A percentile compares a stretch with the other conserved stretches of the same genome.
Evolutionary conservation across 2,113 vertebrate genomes (phyloP).

Genomic region (Acanthisitta chloris): DNA sequence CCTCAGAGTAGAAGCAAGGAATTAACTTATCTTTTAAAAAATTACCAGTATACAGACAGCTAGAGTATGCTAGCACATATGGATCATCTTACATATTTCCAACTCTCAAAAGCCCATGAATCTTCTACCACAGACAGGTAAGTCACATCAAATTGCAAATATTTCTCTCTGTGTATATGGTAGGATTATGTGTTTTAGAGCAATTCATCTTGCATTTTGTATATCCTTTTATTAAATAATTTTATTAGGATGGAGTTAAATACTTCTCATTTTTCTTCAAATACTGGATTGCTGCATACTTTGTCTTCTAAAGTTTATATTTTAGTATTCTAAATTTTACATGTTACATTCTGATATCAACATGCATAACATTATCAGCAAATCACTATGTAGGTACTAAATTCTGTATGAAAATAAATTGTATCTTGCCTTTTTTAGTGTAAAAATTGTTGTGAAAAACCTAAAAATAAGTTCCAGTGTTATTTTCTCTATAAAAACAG

Average conservation of each 20-base stretch:
- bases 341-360: not conserved
- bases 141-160: not conserved
- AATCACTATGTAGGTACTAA: not conserved
- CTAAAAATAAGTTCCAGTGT: not conserved
- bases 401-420: not conserved
- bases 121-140: not conserved
- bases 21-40: not conserved
- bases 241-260: not conserved
- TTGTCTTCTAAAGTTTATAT: not conserved
- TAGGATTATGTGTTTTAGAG: not conserved
- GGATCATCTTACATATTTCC: not conserved
- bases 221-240: not conserved
- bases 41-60: not conserved
- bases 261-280: not conserved
- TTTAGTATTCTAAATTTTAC: not conserved
- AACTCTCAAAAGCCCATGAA: not conserved
- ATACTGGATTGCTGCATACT: not conserved
- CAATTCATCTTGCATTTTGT: not conserved
- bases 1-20: not conserved
- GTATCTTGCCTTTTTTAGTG: not conserved
- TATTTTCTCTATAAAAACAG: not conserved
- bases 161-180: not conserved
- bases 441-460: not conserved
- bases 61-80: not conserved
- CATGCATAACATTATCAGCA: not conserved